Base-by-base conservation (phyloP, 2,113 vertebrate genomes). In the Rhagologus leucostigma region DNA sequence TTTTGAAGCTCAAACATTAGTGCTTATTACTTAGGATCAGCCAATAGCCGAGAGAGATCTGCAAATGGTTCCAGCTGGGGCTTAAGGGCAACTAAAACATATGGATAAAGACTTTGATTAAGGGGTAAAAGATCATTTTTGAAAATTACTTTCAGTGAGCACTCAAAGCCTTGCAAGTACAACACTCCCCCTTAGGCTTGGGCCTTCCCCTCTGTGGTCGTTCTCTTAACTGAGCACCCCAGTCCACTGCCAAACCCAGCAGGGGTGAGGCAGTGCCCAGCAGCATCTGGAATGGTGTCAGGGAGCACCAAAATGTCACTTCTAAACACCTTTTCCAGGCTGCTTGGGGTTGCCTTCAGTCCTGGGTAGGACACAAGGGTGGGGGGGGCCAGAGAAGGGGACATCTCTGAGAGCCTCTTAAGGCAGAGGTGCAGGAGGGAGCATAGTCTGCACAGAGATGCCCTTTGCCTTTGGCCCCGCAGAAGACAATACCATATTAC, bases 81-180 rank as follows among this genome's bases (percentile, higher is more conserved):
- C 60, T 94, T 95, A 78, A 84, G 87, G 76, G 84, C 94, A 91
- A 57, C 62, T 71, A 68, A 93, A 89, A 65, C 91, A 95, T 88
- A 93, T 37, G 84, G 93, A 87, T 95, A 84, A 95, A 95, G 80
- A 90, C 83, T 97, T 95, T 96, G 93, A 95, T 95, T 97, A 97
- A 93, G 41, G 73, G 64, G 60, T 81, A 84, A 71, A 95, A 92
- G 73, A 95, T 92, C 3, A 67, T 74, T 87, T 93, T 52, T 63
- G 9, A 86, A 97, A 78, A 92, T 59, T 55, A 67, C 55, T 95
- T 93, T 89, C 80, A 75, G 30, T 47, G 47, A 50, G 33, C 21
- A 29, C 21, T 64, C 64, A 78, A 70, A 93, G 76, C 83, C 46
- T 74, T 56, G 41, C 13, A 46, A 91, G 44, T 65, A 69, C 0